Conservation (phyloP, 1,140 invertebrate genomes). For the Magallana gigas region DNA sequence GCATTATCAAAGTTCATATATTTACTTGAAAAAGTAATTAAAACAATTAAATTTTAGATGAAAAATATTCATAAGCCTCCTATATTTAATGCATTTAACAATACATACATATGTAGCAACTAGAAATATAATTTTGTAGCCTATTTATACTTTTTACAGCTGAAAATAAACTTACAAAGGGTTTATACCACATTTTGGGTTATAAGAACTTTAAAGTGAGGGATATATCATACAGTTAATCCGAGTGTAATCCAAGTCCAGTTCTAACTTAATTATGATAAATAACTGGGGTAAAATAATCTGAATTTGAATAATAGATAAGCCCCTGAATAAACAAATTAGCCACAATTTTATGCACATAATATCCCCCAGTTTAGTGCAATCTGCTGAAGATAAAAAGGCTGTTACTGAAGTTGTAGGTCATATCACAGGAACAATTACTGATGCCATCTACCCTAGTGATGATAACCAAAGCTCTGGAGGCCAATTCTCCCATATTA, state of each 20-base stretch:
- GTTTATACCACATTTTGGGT: no score
- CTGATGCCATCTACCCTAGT: not conserved
- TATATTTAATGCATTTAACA: no score
- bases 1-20: no score
- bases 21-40: no score
- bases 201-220: no score
- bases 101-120: no score
- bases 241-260: not conserved
- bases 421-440: conserved; percentile 12
- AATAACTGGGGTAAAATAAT: not conserved
- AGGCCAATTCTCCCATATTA: not conserved
- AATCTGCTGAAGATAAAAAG: not conserved
- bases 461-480: not conserved
- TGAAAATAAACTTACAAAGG: no score
- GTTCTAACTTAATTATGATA: conserved; percentile 25
- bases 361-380: not conserved
- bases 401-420: not conserved
- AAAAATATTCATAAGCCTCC: no score
- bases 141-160: no score
- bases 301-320: not conserved
- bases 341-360: not conserved
- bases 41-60: no score
- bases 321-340: not conserved
- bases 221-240: no score
- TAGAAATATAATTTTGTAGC: no score